Percentiles rank a stretch among this genome's conserved stretches.
phyloP scores from a whole-genome alignment of 2,888 invertebrate genomes.

The Stictocephala bisonia region DNA sequence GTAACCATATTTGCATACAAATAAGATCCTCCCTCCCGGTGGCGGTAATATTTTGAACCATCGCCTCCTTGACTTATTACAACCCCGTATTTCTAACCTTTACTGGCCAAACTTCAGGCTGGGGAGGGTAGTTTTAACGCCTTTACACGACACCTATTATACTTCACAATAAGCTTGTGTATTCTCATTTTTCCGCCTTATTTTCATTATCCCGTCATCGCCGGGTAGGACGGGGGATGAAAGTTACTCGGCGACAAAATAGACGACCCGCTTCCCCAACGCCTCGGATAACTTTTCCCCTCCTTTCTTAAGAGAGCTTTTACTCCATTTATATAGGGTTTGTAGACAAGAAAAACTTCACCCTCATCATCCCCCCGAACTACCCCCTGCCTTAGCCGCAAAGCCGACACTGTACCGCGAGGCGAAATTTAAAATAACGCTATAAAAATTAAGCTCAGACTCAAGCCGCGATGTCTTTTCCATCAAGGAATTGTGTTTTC shows the following conservation, averaged over 20 bases:
- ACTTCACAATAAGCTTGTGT: conserved; percentile 54
- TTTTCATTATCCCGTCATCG: conserved; percentile 49
- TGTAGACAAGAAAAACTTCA: conserved; percentile 48
- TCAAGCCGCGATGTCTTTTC: conserved; percentile 18
- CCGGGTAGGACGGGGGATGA: conserved; percentile 5
- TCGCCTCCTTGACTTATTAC: conserved; percentile 46
- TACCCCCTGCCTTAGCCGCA: not conserved
- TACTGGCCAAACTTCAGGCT: conserved; percentile 14
- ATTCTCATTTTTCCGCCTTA: conserved; percentile 53
- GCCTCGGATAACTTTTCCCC: conserved; percentile 44
- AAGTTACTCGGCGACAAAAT: conserved; percentile 43
- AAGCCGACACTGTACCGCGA: conserved; percentile 38
- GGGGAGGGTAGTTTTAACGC: conserved; percentile 50
- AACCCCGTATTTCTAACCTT: conserved; percentile 44
- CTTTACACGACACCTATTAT: conserved; percentile 52
- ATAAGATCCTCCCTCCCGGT: conserved; percentile 45
- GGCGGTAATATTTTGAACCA: conserved; percentile 48
- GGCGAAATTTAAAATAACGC: conserved; percentile 56
- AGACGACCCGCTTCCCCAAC: conserved; percentile 33
- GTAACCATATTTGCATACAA: conserved; percentile 51
- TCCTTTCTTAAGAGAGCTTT: conserved; percentile 40
- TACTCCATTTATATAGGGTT: conserved; percentile 46
- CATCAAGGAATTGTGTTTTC: conserved; percentile 31
- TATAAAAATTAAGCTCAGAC: conserved; percentile 53
- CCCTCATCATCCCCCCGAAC: not conserved